phyloP scores from a whole-genome alignment of 1,140 invertebrate species.

The Drosophila sp. region DNA sequence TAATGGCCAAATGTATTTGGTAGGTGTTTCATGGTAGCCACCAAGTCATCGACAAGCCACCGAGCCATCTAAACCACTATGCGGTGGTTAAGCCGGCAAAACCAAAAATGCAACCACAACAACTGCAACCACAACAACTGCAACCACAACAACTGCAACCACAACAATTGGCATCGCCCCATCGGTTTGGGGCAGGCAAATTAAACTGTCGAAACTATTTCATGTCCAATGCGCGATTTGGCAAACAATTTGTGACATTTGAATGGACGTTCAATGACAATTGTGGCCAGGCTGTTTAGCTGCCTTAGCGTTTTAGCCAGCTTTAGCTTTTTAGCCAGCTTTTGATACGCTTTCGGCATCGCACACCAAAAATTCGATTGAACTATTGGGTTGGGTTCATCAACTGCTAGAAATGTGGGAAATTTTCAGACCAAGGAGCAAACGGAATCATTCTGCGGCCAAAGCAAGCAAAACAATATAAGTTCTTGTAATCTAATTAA shows the following conservation, averaged over 20 bases:
- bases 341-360: slow-evolving; percentile 57
- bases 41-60: slow-evolving; percentile 58
- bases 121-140: slow-evolving; percentile 59
- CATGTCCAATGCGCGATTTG: slow-evolving; percentile 84
- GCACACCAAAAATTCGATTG: slow-evolving; percentile 41
- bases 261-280: slow-evolving; percentile 82
- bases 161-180: slow-evolving; percentile 63
- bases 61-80: slow-evolving; percentile 21
- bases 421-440: slow-evolving; percentile 6
- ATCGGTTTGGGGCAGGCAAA: slow-evolving; percentile 69
- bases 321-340: slow-evolving; percentile 57
- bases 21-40: slow-evolving; percentile 77
- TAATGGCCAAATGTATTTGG: slow-evolving; percentile 73
- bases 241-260: slow-evolving; percentile 85
- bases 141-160: slow-evolving; percentile 40
- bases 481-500: too few species aligned
- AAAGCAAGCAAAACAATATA: too few species aligned
- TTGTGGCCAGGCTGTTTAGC: slow-evolving; percentile 58
- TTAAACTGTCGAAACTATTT: slow-evolving; percentile 85
- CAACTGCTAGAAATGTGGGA: slow-evolving; percentile 34
- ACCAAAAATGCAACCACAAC: slow-evolving; percentile 33
- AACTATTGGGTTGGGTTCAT: slow-evolving; percentile 42
- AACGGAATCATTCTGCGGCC: background rate
- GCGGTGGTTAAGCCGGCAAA: slow-evolving; percentile 1
- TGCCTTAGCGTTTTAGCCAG: background rate